Evolutionary conservation across 2,888 invertebrate genomes (phyloP), one percentile per base, ranked within the genome.

Genomic region (Notocelia uddmanniana): DNA sequence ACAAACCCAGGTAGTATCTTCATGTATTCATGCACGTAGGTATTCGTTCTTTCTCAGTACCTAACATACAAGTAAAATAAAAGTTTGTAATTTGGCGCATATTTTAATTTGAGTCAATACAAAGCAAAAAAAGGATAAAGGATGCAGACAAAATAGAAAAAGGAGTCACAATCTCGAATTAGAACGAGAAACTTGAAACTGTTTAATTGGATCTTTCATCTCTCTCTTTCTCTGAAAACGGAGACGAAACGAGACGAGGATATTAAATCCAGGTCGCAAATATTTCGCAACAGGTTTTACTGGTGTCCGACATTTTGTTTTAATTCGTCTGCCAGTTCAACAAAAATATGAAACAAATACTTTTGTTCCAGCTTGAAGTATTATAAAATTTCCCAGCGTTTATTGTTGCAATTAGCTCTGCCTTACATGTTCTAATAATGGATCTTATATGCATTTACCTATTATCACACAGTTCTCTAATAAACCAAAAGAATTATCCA

Each of bases 271-370:
- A 72, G 72, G 68, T 62, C 72, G 60, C 62, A 54, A 68, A 72
- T 68, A 72, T 72, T 62, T 72, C 23, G 62, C 68, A 72, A 72
- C 72, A 72, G 72, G 72, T 72, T 72, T 62, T 57, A 72, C 72
- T 68, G 62, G 68, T 57, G 57, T 59, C 58, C 26, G 62, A 26
- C 55, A 48, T 72, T 68, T 68, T 72, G 50, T 59, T 72, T 60
- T 68, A 55, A 50, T 54, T 52, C 10, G 60, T 62, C 72, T 55
- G 71, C 66, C 60, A 67, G 54, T 66, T 54, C 18, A 26, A 52
- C 59, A 71, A 67, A 71, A 71, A 66, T 26, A 66, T 18, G 60
- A 34, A 58, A 59, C 52, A 34, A 54, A 67, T 15, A n/a, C 19
- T 58, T 57, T 52, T 60, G 41, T 48, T 57, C 57, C 62, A 50